Evolutionary conservation across 2,113 vertebrate species (phyloP).

Genomic region (Grammomys surdaster): DNA sequence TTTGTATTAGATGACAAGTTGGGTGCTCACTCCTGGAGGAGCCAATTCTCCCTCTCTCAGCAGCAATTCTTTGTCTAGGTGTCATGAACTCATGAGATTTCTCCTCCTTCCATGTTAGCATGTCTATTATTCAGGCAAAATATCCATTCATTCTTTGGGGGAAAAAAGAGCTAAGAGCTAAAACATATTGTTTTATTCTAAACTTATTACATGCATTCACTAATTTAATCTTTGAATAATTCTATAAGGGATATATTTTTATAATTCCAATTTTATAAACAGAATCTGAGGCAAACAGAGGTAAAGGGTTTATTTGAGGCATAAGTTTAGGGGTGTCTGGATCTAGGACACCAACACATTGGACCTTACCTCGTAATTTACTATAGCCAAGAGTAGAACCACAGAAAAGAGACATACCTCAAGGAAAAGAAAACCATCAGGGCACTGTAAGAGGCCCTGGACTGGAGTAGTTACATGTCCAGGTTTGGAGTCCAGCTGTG

Average conservation of each 20-base stretch:
- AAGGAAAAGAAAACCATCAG: background rate
- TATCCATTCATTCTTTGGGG: conserved; percentile 14
- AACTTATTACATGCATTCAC: background rate
- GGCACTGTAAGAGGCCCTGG: background rate
- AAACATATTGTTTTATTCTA: background rate
- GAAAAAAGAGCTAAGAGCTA: background rate
- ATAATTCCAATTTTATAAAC: background rate
- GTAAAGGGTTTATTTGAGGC: background rate
- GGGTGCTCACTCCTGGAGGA: background rate
- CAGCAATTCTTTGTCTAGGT: background rate
- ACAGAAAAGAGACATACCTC: background rate
- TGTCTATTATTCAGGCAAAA: background rate
- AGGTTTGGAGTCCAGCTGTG: background rate
- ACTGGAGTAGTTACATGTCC: background rate
- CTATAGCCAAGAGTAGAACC: background rate
- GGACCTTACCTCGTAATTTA: background rate
- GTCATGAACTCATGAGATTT: background rate
- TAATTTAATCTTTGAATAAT: conserved; percentile 24
- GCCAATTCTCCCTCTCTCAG: background rate
- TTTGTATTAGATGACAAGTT: background rate
- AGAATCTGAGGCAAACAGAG: background rate
- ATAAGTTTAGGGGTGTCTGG: background rate
- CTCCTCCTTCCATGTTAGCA: background rate
- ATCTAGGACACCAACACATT: background rate
- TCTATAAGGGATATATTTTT: background rate